Percentiles rank a stretch among this genome's conserved stretches.
Evolutionary conservation across 2,888 invertebrate species (phyloP).

Genomic region (Macrosoma leucophasiata): DNA sequence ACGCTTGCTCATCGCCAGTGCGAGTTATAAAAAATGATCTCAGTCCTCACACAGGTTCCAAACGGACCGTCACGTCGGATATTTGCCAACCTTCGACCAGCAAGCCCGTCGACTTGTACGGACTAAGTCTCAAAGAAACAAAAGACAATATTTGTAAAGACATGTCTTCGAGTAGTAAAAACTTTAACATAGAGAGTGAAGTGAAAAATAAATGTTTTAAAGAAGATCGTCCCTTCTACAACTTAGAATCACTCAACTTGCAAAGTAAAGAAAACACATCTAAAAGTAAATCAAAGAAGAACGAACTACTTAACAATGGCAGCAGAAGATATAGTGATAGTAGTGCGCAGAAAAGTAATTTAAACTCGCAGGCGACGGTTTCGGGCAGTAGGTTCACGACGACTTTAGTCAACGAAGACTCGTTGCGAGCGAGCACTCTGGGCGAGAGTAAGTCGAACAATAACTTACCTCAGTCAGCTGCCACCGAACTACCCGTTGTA

Average conservation of each 20-base stretch:
- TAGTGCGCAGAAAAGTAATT: conserved; percentile 50
- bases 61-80: conserved; percentile 29
- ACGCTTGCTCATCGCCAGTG: conserved; percentile 58
- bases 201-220: conserved; percentile 45
- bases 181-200: conserved; percentile 53
- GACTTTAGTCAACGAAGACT: conserved; percentile 54
- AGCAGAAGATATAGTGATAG: conserved; percentile 60
- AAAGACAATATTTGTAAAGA: conserved; percentile 60
- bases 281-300: conserved; percentile 39
- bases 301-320: conserved; percentile 53
- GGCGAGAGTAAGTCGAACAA: conserved; percentile 39
- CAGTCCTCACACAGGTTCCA: conserved; percentile 36
- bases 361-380: conserved; percentile 33
- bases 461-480: conserved; percentile 26
- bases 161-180: conserved; percentile 62
- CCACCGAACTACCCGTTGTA: conserved; percentile 3
- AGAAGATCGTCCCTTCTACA: conserved; percentile 36
- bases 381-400: conserved; percentile 58
- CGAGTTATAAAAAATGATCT: conserved; percentile 54
- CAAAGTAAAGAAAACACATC: conserved; percentile 38
- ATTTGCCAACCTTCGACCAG: conserved; percentile 41
- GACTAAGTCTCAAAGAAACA: conserved; percentile 51
- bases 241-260: conserved; percentile 45
- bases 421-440: conserved; percentile 39
- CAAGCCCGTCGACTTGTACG: conserved; percentile 45